Evolutionary conservation across 1,140 invertebrate genomes (phyloP), one percentile per base, ranked within the genome.

Genomic region (Aphelinus certus): DNA sequence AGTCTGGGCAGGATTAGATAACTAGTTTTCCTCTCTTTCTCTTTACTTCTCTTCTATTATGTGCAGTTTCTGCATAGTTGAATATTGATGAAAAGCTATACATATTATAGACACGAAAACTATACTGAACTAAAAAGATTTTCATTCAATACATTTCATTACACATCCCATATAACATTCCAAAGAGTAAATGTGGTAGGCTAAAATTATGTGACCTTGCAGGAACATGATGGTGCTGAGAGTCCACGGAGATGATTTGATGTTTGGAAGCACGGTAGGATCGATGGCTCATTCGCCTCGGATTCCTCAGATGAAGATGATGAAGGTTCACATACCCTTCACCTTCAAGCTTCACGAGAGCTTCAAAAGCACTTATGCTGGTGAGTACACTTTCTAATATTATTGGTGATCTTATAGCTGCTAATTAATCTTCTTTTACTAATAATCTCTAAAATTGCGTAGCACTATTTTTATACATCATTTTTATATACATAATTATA

Each of bases 181-280:
- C 5, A 55, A 10, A 10, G 5, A 55, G 10, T 55, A 7, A 7
- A 7, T 7, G 5, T 10, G 53, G 53, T 5, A 5, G 10, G 10
- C 10, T 55, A 10, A 55, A 7, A n/a, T 64, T 46, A n/a, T 7
- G n/a, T 43, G 3, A 74, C 78, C 71, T 79, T 89, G 42, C 87
- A 94, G 93, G 86, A 93, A 94, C 81, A 93, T 93, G 91, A 93
- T 93, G 91, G 91, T 93, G 82, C 89, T 93, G 79, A 90, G 93
- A 77, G 89, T 93, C 70, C 91, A 93, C 74, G 93, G 92, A 43
- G 92, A 93, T 79, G 92, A 93, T 58, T 80, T 92, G 10, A 91
- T 92, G 84, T 91, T 92, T 80, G 90, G 90, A 51, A 87, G 87
- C 55, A 89, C 85, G 75, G 86, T 84, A 77, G 89, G 86, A 82